A percentile compares a stretch with the other conserved stretches of the same genome.
phyloP scores from a whole-genome alignment of 2,113 vertebrate species.

The Arvicanthis niloticus region DNA sequence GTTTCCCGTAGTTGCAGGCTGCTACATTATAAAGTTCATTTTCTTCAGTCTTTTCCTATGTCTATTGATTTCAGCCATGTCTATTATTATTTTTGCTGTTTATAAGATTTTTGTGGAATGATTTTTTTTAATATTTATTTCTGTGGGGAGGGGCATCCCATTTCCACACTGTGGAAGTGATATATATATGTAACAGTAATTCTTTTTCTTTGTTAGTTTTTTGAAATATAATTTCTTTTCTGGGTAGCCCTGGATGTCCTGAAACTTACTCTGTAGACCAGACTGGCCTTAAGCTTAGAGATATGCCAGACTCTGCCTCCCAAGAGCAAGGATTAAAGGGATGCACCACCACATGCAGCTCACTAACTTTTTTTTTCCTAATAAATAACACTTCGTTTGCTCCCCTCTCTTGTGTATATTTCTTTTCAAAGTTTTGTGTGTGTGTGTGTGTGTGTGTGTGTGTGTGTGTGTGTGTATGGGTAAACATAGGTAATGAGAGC shows the following conservation, averaged over 20 bases:
- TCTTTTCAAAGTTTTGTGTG: not conserved
- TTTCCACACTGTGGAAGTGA: not conserved
- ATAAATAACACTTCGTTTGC: not conserved
- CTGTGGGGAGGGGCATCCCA: not conserved
- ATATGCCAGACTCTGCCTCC: too few species aligned
- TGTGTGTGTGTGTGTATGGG: not conserved
- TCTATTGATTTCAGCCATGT: not conserved
- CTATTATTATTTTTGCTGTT: not conserved
- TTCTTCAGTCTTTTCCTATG: not conserved
- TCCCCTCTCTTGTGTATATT: not conserved
- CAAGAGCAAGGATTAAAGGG: not conserved
- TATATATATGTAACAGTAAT: not conserved
- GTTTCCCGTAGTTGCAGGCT: too few species aligned
- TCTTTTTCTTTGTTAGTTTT: not conserved
- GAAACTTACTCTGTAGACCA: not conserved
- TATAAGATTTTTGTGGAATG: not conserved
- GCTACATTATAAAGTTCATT: too few species aligned
- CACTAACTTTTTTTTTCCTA: not conserved
- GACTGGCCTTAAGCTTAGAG: not conserved
- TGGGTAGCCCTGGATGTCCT: not conserved
- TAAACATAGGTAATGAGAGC: not conserved
- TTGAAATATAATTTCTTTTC: not conserved
- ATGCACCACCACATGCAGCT: not conserved
- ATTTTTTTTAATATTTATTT: not conserved
- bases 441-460: not conserved